Conservation (phyloP, 2,888 invertebrate genomes). For the Bugula neritina region DNA sequence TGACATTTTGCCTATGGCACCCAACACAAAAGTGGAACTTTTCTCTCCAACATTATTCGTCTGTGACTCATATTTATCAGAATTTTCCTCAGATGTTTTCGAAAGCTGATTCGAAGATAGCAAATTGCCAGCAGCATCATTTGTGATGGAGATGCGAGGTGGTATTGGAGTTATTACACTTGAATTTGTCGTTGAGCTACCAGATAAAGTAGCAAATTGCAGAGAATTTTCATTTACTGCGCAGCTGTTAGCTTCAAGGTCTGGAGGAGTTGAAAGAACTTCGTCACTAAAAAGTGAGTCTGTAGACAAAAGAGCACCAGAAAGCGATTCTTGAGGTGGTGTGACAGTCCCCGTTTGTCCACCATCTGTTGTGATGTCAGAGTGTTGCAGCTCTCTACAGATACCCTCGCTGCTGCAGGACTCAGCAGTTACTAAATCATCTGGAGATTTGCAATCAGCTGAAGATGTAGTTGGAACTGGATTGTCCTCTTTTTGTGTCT, state of each 20-base stretch:
- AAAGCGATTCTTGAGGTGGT: no score
- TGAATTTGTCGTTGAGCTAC: neutral
- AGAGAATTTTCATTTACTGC: neutral
- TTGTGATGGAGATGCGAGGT: neutral
- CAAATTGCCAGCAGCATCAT: neutral
- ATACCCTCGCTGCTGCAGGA: neutral
- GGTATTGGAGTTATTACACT: neutral
- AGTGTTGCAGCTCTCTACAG: neutral
- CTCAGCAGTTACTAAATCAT: neutral
- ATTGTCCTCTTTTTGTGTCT: neutral
- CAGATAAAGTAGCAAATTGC: neutral
- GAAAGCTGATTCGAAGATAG: no score
- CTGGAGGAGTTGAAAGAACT: neutral
- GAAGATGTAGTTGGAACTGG: neutral
- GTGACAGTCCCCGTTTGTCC: neutral
- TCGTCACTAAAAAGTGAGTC: neutral
- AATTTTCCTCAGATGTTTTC: no score
- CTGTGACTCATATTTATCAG: no score
- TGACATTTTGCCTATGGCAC: no score
- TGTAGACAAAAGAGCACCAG: no score
- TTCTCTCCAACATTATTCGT: no score
- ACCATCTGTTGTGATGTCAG: neutral
- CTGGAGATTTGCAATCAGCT: neutral
- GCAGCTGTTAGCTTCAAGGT: neutral
- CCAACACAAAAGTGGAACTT: no score